Conservation (phyloP, 37 sponge, comb jelly and placozoan genomes). For the Haliclona indistincta region DNA sequence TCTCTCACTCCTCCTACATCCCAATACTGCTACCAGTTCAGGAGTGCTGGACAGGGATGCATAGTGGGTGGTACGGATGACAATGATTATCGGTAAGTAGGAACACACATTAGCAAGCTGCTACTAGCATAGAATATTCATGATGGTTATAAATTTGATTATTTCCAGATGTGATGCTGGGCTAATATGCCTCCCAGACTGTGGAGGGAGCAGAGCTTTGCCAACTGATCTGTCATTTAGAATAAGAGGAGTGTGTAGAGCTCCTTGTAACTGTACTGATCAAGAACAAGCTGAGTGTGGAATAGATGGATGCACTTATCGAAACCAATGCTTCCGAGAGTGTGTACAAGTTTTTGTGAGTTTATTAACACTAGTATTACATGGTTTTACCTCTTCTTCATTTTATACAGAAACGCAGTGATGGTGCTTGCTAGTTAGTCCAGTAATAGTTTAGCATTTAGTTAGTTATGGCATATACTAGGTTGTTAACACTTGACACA, state of each 20-base stretch:
- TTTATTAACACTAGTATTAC: background rate
- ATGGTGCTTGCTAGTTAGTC: slow-evolving; percentile 1
- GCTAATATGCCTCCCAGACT: slow-evolving; percentile 1
- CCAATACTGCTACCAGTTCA: slow-evolving; percentile 49
- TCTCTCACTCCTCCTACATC: slow-evolving; percentile 5
- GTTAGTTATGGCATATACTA: too few relatives aligned
- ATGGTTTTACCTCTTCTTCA: background rate
- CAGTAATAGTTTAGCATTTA: too few relatives aligned
- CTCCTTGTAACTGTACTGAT: slow-evolving; percentile 26
- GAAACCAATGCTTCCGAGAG: slow-evolving; percentile 26
- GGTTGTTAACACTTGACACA: too few relatives aligned
- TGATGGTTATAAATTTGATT: background rate
- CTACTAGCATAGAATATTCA: background rate
- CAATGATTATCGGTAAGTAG: slow-evolving; percentile 38
- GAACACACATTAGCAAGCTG: too few relatives aligned
- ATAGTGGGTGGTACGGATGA: slow-evolving; percentile 23
- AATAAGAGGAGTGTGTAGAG: slow-evolving; percentile 21
- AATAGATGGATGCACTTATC: slow-evolving; percentile 37
- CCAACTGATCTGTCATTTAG: background rate
- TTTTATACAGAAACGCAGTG: slow-evolving; percentile 4
- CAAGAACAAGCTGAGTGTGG: slow-evolving; percentile 54
- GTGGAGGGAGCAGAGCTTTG: background rate
- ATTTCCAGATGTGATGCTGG: background rate
- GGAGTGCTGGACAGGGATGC: slow-evolving; percentile 12
- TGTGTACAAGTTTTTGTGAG: slow-evolving; percentile 39